Percentiles rank a stretch among this genome's conserved stretches.
Evolutionary conservation across 1,140 invertebrate genomes (phyloP).

Genomic region (Calliphora vicina): DNA sequence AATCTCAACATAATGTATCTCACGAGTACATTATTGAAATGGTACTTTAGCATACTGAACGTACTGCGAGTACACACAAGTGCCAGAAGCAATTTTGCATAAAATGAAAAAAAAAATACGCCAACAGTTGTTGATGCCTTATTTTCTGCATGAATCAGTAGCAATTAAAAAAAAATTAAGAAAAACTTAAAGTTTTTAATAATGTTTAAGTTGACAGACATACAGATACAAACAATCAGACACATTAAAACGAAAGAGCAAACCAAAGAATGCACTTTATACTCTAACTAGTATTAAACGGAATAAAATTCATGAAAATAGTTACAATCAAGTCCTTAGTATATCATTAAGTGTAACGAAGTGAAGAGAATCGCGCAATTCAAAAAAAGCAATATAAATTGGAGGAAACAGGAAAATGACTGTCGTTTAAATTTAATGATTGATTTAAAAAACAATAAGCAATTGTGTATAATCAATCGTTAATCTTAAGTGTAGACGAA

Average conservation of each 20-base stretch:
- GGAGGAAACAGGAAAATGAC: too few relatives aligned
- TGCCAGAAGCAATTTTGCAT: neutral
- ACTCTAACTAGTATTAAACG: neutral
- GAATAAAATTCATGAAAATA: too few relatives aligned
- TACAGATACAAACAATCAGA: neutral
- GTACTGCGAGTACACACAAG: neutral
- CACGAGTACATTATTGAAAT: neutral
- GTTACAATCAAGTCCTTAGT: too few relatives aligned
- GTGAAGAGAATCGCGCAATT: too few relatives aligned
- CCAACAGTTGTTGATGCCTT: neutral
- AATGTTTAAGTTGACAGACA: neutral
- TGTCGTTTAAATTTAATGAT: too few relatives aligned
- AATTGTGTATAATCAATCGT: too few relatives aligned
- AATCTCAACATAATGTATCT: neutral
- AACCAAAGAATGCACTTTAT: neutral
- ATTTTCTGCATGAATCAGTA: neutral
- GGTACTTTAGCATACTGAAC: neutral
- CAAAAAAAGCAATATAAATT: too few relatives aligned
- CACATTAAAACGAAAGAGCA: neutral
- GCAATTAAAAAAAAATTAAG: neutral
- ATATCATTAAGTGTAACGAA: too few relatives aligned
- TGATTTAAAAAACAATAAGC: too few relatives aligned
- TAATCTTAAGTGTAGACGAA: too few relatives aligned
- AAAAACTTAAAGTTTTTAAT: neutral
- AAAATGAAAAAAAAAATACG: too few relatives aligned